These are phyloP conservation scores for Petrosia ficiformis DNA, from an alignment of 37 sponge, comb jelly and placozoan genomes.

Conservation along the genomic window DNA sequence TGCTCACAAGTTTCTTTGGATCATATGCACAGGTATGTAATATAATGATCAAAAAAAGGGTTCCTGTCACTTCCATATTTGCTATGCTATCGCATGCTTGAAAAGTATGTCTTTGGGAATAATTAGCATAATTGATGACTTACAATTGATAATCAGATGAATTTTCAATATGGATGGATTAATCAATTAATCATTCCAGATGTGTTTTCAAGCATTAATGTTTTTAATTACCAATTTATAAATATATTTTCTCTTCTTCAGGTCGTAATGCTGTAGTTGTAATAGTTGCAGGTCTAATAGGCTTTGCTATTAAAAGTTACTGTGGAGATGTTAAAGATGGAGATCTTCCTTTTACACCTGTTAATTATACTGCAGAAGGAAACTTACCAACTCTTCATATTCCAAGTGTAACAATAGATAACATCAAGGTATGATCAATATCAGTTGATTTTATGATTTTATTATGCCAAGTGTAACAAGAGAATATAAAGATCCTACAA, in stretches of 20 bases:
- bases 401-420: neutral
- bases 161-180: no score
- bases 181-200: no score
- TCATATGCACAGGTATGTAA: constrained; percentile 63
- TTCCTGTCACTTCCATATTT: no score
- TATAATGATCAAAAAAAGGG: neutral
- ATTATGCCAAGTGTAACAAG: no score
- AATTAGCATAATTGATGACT: neutral
- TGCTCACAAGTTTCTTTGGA: constrained; percentile 71
- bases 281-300: constrained; percentile 67
- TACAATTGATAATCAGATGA: no score
- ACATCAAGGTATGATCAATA: neutral
- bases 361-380: neutral
- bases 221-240: no score
- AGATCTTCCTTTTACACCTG: constrained; percentile 15
- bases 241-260: neutral
- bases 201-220: no score
- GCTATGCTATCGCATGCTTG: no score
- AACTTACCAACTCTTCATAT: neutral
- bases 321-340: constrained; percentile 27
- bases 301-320: constrained; percentile 34
- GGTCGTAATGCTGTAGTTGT: constrained; percentile 92
- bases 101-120: no score
- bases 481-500: no score
- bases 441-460: no score